Conservation (phyloP, 2,888 invertebrate genomes). For the Archaeoteleia sp. region DNA sequence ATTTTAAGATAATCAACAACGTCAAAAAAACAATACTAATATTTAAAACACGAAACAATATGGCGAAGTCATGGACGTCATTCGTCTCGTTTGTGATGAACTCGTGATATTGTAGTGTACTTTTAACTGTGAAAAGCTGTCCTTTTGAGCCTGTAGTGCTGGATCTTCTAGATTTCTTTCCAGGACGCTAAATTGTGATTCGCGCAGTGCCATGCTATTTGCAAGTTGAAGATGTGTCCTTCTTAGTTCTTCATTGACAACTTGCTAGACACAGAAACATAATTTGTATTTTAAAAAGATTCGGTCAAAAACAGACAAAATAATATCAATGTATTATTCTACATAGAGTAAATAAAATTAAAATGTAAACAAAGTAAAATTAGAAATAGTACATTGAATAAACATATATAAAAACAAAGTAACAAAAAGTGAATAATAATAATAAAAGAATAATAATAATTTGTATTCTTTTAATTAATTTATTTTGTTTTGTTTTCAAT, state of each 20-base stretch:
- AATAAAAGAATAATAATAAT: no score
- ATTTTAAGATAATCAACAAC: no score
- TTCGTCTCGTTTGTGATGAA: neutral
- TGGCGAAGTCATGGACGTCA: no score
- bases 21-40: no score
- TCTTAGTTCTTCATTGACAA: constrained; percentile 61
- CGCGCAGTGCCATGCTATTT: constrained; percentile 64
- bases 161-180: constrained; percentile 65
- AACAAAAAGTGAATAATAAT: no score
- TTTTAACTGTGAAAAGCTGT: constrained; percentile 63
- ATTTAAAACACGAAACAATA: no score
- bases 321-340: no score
- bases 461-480: constrained; percentile 6
- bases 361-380: no score
- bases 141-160: constrained; percentile 61
- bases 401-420: no score
- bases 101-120: constrained; percentile 44
- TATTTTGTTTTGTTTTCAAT: constrained; percentile 4
- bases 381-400: no score
- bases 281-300: constrained; percentile 4
- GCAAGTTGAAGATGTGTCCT: constrained; percentile 64
- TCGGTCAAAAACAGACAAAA: no score
- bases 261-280: constrained; percentile 55
- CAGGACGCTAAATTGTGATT: constrained; percentile 66
- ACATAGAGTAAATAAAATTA: no score